Evolutionary conservation across 1,140 invertebrate genomes (phyloP), one percentile per base, ranked within the genome.

Genomic region (Drosophila oshimai): DNA sequence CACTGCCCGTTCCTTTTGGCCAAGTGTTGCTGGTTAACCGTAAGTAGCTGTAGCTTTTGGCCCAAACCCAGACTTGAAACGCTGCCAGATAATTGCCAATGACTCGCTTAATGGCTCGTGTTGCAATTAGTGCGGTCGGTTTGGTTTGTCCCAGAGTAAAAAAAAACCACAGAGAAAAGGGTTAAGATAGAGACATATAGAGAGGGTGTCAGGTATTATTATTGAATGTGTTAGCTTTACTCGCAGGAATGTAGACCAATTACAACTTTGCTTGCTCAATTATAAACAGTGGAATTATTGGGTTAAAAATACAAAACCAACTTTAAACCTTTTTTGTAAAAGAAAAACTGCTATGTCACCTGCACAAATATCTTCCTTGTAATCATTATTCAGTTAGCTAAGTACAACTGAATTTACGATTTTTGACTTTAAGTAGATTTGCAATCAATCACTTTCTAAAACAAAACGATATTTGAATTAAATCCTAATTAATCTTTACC

Each of bases 21-120:
- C 81, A 86, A 86, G 81, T 87, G 81, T 80, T 77, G 81, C 76
- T 86, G 81, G 81, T 87, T 86, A 86, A 86, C 81, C 81, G 55
- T 76, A 86, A 86, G 81, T 81, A 73, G 62, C 75, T 75, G 68
- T 72, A 73, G 62, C 75, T 75, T 67, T 72, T 71, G 68, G 51
- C 12, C 39, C 18, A 31, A 22, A 36, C 42, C 37, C 62, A 44
- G 67, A 29, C 67, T 58, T 54, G 46, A 78, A 79, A 69, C 45
- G 71, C 49, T 64, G 65, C 70, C 73, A 55, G 71, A 75, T 86
- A 84, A 86, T 86, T 80, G 72, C 71, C 80, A 84, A 67, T 64
- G 67, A 41, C 71, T 80, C 49, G 75, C 70, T 87, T 57, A 87
- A 86, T 86, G 67, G 72, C 75, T 86, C 80, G 67, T 57, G 50